phyloP scores from a whole-genome alignment of 2,797 vertebrate genomes.

The Rhyacichthys aspro region DNA sequence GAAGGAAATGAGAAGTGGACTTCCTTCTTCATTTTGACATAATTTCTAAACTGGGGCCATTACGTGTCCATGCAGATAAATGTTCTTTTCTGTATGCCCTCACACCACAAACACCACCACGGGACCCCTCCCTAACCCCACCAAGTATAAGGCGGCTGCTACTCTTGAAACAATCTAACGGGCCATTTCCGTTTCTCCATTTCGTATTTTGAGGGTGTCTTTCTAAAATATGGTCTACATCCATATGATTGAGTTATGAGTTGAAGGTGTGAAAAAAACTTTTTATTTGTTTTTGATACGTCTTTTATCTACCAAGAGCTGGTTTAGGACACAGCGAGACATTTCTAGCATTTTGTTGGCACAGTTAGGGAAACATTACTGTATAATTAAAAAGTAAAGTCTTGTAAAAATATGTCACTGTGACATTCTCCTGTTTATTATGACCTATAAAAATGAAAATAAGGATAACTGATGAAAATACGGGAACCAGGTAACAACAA shows the following conservation, averaged over 20 bases:
- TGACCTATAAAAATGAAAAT: neutral
- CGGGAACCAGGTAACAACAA: conserved; percentile 32
- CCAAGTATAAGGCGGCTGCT: neutral
- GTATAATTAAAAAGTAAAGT: neutral
- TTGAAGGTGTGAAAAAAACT: no score
- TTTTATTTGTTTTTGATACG: no score
- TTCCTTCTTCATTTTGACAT: conserved; percentile 8
- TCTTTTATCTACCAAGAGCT: no score
- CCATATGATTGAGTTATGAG: no score
- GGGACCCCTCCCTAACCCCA: conserved; percentile 38
- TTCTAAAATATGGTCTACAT: no score
- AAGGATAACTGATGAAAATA: no score
- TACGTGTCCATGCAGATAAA: neutral
- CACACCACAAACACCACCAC: conserved; percentile 24
- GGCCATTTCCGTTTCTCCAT: conserved; percentile 38
- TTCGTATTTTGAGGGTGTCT: neutral
- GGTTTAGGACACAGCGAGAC: no score
- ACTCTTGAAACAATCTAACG: conserved; percentile 7
- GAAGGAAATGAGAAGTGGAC: conserved; percentile 24
- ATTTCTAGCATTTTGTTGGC: no score
- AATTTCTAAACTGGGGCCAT: conserved; percentile 4
- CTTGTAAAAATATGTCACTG: neutral
- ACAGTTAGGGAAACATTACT: no score
- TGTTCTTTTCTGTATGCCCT: neutral
- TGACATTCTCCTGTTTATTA: no score